Percentiles rank a stretch among this genome's conserved stretches.
phyloP scores from a whole-genome alignment of 2,797 vertebrate genomes.

The Cheirogaleus major region DNA sequence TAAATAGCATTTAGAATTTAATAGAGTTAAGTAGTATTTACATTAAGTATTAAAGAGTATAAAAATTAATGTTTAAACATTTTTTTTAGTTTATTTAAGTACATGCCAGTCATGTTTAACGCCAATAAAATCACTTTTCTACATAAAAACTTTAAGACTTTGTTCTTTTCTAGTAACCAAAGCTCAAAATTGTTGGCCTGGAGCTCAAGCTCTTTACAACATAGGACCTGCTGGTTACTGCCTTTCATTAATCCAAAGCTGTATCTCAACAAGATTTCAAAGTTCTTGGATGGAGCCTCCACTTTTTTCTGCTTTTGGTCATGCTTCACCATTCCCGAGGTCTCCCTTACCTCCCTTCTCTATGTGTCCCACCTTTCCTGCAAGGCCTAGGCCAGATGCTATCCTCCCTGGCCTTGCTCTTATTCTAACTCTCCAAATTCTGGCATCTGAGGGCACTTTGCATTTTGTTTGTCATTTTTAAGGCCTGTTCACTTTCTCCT shows the following conservation, averaged over 20 bases:
- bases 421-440: neutral
- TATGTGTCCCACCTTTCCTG: neutral
- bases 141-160: neutral
- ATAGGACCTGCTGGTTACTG: neutral
- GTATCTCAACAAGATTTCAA: neutral
- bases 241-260: neutral
- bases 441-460: neutral
- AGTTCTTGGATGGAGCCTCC: neutral
- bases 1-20: neutral
- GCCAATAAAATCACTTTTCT: neutral
- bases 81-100: neutral
- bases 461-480: conserved; percentile 26
- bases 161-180: neutral
- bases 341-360: neutral
- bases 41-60: neutral
- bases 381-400: neutral
- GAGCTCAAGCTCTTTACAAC: neutral
- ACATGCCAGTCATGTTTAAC: neutral
- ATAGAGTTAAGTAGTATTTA: conserved; percentile 14
- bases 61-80: conserved; percentile 27
- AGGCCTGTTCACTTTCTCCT: neutral
- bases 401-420: neutral
- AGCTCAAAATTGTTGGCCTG: neutral
- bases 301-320: neutral
- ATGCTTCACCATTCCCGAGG: neutral